These are phyloP conservation scores for Chrysolina oricalcia DNA, from an alignment of 2,888 invertebrate genomes.

Conservation along the genomic window DNA sequence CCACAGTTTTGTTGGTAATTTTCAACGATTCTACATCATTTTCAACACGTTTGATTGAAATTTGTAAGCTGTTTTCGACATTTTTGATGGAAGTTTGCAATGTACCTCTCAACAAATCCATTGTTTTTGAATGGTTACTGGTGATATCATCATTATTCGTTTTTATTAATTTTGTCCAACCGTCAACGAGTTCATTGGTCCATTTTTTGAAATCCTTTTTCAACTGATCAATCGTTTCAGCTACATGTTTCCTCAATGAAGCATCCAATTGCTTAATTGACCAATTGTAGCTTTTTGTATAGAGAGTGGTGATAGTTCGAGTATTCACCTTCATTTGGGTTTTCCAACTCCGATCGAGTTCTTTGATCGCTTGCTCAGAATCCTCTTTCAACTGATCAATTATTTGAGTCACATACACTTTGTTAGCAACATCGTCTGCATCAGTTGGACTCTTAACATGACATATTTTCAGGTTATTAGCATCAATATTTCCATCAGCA, in stretches of 20 bases:
- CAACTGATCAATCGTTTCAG: no score
- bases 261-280: no score
- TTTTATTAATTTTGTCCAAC: background rate
- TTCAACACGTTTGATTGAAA: background rate
- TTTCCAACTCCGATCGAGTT: no score
- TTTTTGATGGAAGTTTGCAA: background rate
- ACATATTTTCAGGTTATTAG: constrained; percentile 34
- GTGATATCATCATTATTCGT: background rate
- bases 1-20: background rate
- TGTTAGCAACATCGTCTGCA: constrained; percentile 34
- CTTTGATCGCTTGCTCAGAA: background rate
- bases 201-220: no score
- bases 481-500: constrained; percentile 39
- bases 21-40: background rate
- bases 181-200: background rate
- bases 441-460: constrained; percentile 28
- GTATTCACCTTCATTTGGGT: no score
- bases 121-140: no score
- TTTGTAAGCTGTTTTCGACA: background rate
- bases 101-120: no score
- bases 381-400: background rate
- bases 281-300: no score
- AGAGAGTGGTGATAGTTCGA: no score
- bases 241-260: no score
- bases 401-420: background rate